Conservation (phyloP, 1,140 invertebrate genomes). For the Sarcophaga peregrina region DNA sequence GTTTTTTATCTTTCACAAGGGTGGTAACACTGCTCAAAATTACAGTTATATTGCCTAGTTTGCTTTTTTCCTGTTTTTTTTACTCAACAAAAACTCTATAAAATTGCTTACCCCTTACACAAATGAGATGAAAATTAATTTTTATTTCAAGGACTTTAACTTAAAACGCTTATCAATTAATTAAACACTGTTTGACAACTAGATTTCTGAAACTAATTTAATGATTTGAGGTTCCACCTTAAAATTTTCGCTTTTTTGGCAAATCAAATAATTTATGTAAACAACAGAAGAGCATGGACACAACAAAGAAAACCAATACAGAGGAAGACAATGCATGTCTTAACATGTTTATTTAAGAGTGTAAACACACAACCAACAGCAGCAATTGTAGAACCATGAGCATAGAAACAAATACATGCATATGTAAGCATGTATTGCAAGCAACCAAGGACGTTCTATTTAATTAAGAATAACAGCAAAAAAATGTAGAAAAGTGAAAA, state of each 20-base stretch:
- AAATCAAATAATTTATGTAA: not conserved
- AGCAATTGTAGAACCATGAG: no score
- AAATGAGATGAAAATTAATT: no score
- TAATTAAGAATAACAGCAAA: not conserved
- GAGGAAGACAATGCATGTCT: not conserved
- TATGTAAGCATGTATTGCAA: not conserved
- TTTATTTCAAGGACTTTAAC: not conserved
- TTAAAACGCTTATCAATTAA: not conserved
- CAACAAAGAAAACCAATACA: not conserved
- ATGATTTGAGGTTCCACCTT: not conserved
- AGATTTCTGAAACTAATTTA: slow-evolving; percentile 1
- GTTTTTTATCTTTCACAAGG: no score
- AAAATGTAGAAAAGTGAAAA: no score
- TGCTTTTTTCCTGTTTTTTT: no score
- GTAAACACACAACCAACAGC: no score
- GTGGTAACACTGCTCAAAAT: no score
- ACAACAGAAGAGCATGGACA: not conserved
- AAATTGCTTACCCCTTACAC: no score
- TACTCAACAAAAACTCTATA: no score
- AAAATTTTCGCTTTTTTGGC: not conserved
- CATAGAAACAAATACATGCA: not conserved
- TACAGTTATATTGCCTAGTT: no score
- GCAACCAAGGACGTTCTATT: slow-evolving; percentile 22
- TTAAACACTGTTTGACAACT: slow-evolving; percentile 9
- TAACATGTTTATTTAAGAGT: not conserved